Evolutionary conservation across 1,140 invertebrate genomes (phyloP).

Genomic region (Anastrepha ludens): DNA sequence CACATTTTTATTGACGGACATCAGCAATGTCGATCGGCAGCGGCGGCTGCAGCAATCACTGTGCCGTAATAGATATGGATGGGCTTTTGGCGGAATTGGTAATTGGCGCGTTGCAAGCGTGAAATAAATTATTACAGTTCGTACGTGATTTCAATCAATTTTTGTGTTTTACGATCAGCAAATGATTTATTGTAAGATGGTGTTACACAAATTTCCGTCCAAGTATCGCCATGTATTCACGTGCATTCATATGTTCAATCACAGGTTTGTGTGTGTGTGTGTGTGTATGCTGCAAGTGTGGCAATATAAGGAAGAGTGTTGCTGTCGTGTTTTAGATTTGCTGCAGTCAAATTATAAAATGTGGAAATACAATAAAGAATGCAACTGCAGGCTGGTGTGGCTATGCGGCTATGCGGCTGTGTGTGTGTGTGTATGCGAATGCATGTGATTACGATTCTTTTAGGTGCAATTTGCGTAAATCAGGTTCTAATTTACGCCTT

Average conservation of each 20-base stretch:
- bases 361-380: background rate
- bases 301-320: background rate
- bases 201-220: constrained; percentile 10
- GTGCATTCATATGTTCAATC: background rate
- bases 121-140: constrained; percentile 54
- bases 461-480: constrained; percentile 44
- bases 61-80: background rate
- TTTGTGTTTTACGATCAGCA: constrained; percentile 29
- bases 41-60: background rate
- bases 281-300: background rate
- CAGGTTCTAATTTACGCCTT: constrained; percentile 52
- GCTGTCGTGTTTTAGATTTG: background rate
- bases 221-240: background rate
- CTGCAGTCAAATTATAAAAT: background rate
- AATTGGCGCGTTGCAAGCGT: constrained; percentile 41
- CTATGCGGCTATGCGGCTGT: background rate
- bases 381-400: background rate
- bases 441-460: background rate
- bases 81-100: constrained; percentile 43
- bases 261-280: background rate
- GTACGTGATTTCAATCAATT: constrained; percentile 55
- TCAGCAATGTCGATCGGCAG: background rate
- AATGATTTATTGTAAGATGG: constrained; percentile 18
- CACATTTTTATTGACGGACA: background rate
- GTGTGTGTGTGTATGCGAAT: background rate